A percentile compares a stretch with the other conserved stretches of the same genome.
These are phyloP conservation scores for Babyrousa celebensis DNA, from an alignment of 2,797 vertebrate genomes.

Conservation along the genomic window DNA sequence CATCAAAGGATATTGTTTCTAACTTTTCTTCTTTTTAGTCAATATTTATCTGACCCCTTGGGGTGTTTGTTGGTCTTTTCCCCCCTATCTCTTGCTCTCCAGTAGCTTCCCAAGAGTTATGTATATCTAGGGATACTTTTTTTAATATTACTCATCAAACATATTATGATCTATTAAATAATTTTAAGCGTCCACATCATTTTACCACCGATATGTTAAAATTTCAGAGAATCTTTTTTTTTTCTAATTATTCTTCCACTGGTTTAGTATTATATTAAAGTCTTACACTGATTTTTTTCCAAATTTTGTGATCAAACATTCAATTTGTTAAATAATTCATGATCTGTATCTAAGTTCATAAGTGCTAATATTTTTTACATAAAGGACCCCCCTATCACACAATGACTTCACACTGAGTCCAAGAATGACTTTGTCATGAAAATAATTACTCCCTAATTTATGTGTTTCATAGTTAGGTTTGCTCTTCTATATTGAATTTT, in stretches of 20 bases:
- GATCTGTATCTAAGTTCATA: slow-evolving; percentile 25
- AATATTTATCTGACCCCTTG: neutral
- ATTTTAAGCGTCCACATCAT: neutral
- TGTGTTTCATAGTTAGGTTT: slow-evolving; percentile 30
- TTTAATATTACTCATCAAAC: neutral
- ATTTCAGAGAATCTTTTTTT: neutral
- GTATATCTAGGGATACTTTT: neutral
- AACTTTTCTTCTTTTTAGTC: neutral
- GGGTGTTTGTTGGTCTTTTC: rapidly evolving
- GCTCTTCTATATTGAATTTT: slow-evolving; percentile 40
- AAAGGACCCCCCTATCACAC: neutral
- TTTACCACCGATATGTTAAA: neutral
- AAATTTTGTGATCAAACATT: slow-evolving; percentile 16
- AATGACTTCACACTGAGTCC: neutral
- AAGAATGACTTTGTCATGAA: slow-evolving; percentile 8
- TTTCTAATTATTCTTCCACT: neutral
- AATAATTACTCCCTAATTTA: slow-evolving; percentile 41
- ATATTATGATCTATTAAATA: neutral
- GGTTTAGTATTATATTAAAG: neutral
- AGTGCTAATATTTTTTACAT: slow-evolving; percentile 4
- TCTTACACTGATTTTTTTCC: neutral
- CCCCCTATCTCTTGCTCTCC: neutral
- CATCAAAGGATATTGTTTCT: neutral
- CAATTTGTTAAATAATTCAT: neutral
- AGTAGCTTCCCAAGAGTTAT: neutral